Evolutionary conservation across 2,888 invertebrate species (phyloP).

Genomic region (Orthonychiurus folsomi): DNA sequence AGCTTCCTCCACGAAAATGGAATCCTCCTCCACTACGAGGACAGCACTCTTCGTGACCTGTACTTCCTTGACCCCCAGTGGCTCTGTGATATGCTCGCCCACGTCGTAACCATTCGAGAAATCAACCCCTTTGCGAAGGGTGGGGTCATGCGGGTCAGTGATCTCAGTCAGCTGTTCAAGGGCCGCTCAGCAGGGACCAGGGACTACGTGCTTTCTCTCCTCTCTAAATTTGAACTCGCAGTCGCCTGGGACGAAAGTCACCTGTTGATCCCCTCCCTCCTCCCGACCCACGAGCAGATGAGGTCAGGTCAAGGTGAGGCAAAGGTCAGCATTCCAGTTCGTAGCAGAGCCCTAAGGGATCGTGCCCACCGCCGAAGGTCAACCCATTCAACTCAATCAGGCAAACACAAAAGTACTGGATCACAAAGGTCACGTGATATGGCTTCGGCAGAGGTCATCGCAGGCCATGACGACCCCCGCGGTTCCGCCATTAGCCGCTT

Average conservation of each 20-base stretch:
- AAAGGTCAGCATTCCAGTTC: conserved; percentile 50
- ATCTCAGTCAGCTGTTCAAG: conserved; percentile 84
- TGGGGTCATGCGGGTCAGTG: conserved; percentile 88
- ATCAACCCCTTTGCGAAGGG: conserved; percentile 89
- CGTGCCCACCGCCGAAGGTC: not conserved
- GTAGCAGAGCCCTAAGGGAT: conserved; percentile 48
- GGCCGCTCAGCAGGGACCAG: conserved; percentile 56
- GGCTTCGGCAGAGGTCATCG: too few relatives aligned
- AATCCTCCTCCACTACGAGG: conserved; percentile 86
- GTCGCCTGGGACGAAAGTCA: conserved; percentile 90
- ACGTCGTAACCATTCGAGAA: conserved; percentile 85
- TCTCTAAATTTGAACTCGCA: conserved; percentile 96
- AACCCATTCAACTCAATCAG: not conserved
- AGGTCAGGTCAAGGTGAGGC: conserved; percentile 39
- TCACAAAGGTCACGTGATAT: not conserved
- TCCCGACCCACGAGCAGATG: conserved; percentile 63
- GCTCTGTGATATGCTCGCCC: conserved; percentile 95
- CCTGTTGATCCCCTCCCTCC: conserved; percentile 78
- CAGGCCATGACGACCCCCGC: too few relatives aligned
- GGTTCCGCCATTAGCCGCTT: conserved; percentile 49
- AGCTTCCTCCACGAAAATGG: conserved; percentile 96
- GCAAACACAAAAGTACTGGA: not conserved
- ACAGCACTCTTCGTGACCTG: conserved; percentile 83
- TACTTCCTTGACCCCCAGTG: conserved; percentile 97
- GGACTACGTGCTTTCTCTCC: conserved; percentile 76